phyloP scores from a whole-genome alignment of 2,113 vertebrate species.

The Puffinus mauretanicus region DNA sequence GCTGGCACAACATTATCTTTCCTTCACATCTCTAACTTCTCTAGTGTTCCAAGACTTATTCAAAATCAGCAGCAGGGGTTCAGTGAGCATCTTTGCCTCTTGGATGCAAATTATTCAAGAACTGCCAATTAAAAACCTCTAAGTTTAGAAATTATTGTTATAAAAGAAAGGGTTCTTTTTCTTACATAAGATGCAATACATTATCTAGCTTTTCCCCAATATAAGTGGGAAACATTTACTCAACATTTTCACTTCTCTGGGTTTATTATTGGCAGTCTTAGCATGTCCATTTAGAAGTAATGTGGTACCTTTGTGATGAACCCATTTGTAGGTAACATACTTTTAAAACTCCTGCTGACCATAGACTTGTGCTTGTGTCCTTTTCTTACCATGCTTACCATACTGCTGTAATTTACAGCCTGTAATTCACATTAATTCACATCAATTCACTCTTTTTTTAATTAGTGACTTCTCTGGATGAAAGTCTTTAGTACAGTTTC shows the following conservation, averaged over 20 bases:
- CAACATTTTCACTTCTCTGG: neutral
- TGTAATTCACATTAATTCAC: neutral
- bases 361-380: neutral
- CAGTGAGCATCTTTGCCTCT: slow-evolving; percentile 16
- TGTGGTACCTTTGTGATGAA: neutral
- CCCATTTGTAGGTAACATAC: neutral
- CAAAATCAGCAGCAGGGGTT: slow-evolving; percentile 39
- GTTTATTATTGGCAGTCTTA: neutral
- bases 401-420: neutral
- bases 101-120: slow-evolving; percentile 32
- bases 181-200: neutral
- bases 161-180: slow-evolving; percentile 4
- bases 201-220: neutral
- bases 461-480: neutral
- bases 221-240: slow-evolving; percentile 3
- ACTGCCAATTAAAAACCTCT: slow-evolving; percentile 36
- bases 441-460: neutral
- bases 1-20: slow-evolving; percentile 51
- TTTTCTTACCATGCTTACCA: neutral
- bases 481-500: neutral
- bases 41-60: slow-evolving; percentile 36
- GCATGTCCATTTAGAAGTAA: neutral
- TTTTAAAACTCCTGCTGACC: neutral
- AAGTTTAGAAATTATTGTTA: slow-evolving; percentile 40
- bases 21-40: slow-evolving; percentile 29